Evolutionary conservation across 1,140 invertebrate species (phyloP).

Genomic region (Argopecten irradians): DNA sequence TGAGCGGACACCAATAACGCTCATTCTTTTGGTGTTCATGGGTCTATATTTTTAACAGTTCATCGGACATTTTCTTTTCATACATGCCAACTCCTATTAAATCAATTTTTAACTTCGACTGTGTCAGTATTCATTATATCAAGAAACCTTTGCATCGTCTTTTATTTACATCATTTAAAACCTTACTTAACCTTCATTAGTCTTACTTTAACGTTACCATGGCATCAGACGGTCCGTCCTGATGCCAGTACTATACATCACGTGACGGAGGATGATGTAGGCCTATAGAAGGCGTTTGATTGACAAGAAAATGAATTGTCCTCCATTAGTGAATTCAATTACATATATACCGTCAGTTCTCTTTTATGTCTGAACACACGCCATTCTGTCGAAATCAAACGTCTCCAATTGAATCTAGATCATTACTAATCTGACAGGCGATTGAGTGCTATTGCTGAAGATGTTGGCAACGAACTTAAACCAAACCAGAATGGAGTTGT

Average conservation of each 20-base stretch:
- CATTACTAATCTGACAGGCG: neutral
- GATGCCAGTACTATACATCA: neutral
- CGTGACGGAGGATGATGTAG: too few species aligned
- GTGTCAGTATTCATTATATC: too few species aligned
- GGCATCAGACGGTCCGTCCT: neutral
- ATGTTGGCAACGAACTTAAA: neutral
- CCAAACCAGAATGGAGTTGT: too few species aligned
- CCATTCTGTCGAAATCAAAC: conserved; percentile 15
- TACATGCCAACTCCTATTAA: too few species aligned
- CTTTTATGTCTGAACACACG: neutral
- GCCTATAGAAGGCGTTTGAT: neutral
- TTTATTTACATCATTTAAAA: too few species aligned
- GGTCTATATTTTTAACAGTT: too few species aligned
- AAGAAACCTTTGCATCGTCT: too few species aligned
- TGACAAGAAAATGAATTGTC: neutral
- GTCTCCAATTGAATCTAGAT: neutral
- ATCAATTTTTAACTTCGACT: too few species aligned
- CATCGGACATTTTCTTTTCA: too few species aligned
- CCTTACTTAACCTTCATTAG: too few species aligned
- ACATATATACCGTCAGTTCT: neutral
- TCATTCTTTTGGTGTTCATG: too few species aligned
- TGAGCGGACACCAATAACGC: too few species aligned
- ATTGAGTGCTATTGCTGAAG: neutral
- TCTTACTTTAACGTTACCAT: neutral
- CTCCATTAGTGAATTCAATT: conserved; percentile 22